These are phyloP conservation scores for Neotoxoptera formosana DNA, from an alignment of 1,140 invertebrate genomes.

Conservation along the genomic window DNA sequence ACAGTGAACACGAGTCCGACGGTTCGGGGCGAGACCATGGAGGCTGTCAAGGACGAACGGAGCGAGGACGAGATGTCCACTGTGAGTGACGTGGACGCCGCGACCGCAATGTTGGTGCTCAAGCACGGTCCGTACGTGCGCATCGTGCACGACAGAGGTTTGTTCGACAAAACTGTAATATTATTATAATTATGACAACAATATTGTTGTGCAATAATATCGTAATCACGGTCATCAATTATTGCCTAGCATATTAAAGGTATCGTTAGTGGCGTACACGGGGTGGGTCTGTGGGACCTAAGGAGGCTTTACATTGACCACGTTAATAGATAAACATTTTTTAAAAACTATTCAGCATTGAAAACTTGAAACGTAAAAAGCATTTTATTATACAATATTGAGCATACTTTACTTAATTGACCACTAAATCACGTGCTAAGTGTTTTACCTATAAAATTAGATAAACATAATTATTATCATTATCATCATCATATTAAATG, in stretches of 20 bases:
- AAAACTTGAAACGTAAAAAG: not conserved
- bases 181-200: not conserved
- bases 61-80: conserved; percentile 51
- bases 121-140: conserved; percentile 73
- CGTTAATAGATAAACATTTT: not conserved
- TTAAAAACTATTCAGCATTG: not conserved
- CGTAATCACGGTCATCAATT: not conserved
- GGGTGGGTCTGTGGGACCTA: not conserved
- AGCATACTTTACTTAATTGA: not conserved
- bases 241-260: not conserved
- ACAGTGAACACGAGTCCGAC: conserved; percentile 25
- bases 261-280: not conserved
- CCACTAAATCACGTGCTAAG: not conserved
- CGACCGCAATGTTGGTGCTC: conserved; percentile 81
- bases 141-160: conserved; percentile 44
- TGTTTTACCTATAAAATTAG: not conserved
- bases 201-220: not conserved
- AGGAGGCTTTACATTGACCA: not conserved
- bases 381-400: not conserved
- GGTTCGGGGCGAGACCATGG: not conserved
- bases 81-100: conserved; percentile 67
- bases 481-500: no score
- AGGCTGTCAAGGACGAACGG: conserved; percentile 27
- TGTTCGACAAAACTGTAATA: not conserved
- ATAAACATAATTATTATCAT: not conserved